A percentile compares a stretch with the other conserved stretches of the same genome.
These are phyloP conservation scores for Dastarcus helophoroides DNA, from an alignment of 2,888 invertebrate species.

Conservation along the genomic window DNA sequence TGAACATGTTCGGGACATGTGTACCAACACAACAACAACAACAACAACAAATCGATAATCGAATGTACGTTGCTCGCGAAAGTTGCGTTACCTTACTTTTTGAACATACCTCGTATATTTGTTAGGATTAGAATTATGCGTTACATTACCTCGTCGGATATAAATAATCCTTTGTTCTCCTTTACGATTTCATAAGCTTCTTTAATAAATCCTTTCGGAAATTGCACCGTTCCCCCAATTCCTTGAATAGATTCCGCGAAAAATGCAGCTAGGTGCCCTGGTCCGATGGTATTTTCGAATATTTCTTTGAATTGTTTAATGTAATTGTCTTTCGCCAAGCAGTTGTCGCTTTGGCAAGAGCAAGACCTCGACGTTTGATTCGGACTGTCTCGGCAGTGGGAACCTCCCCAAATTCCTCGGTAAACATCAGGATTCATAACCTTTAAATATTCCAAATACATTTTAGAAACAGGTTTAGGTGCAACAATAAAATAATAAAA, in stretches of 20 bases:
- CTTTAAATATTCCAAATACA: too few species aligned
- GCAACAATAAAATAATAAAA: too few species aligned
- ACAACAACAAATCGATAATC: too few species aligned
- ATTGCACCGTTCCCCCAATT: constrained; percentile 88
- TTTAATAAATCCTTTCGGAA: constrained; percentile 75
- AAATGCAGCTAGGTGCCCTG: constrained; percentile 72
- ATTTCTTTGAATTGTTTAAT: constrained; percentile 71
- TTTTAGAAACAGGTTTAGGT: too few species aligned
- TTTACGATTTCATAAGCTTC: constrained; percentile 68
- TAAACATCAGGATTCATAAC: constrained; percentile 87
- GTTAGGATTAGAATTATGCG: background rate
- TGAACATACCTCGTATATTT: too few species aligned
- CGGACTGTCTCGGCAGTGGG: constrained; percentile 76
- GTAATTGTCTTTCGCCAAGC: constrained; percentile 68
- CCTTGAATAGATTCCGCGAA: constrained; percentile 96
- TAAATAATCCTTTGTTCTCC: constrained; percentile 73
- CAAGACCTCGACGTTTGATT: constrained; percentile 61
- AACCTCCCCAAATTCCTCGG: constrained; percentile 83
- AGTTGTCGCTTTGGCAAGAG: constrained; percentile 48
- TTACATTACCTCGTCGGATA: constrained; percentile 85
- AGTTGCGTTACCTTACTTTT: too few species aligned
- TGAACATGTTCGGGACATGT: too few species aligned
- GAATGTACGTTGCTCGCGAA: too few species aligned
- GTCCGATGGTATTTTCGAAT: constrained; percentile 66
- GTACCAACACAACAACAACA: too few species aligned